Percentiles rank a stretch among this genome's conserved stretches.
Conservation (phyloP, 1,140 invertebrate genomes). For the Apocrypta bakeri region DNA sequence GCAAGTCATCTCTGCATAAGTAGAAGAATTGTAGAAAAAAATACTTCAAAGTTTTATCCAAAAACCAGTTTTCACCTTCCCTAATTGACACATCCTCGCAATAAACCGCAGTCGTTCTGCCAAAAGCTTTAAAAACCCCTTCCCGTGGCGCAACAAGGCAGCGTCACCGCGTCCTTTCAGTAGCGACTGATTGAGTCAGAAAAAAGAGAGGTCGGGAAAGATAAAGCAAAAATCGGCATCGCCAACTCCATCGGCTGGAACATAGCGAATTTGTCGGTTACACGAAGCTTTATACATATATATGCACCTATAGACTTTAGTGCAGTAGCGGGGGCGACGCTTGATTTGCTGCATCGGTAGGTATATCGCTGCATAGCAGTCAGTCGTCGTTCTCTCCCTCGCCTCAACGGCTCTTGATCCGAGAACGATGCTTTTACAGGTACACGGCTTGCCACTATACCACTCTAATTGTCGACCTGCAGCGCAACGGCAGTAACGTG, state of each 20-base stretch:
- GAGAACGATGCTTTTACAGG: constrained; percentile 29
- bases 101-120: not conserved
- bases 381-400: not conserved
- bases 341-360: not conserved
- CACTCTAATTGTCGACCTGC: constrained; percentile 46
- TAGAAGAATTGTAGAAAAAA: too few relatives aligned
- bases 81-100: not conserved
- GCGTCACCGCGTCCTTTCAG: not conserved
- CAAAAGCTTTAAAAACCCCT: not conserved
- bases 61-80: not conserved
- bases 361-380: not conserved
- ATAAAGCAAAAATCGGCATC: not conserved
- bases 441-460: constrained; percentile 38
- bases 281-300: not conserved
- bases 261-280: not conserved
- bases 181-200: not conserved
- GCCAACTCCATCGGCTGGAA: not conserved
- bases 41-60: not conserved
- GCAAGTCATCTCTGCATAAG: not conserved
- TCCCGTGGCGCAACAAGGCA: not conserved
- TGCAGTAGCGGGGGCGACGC: too few relatives aligned
- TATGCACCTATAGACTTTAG: not conserved
- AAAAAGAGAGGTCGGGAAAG: not conserved
- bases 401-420: not conserved
- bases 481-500: not conserved